Evolutionary conservation across 2,888 invertebrate genomes (phyloP).

Genomic region (Crepidodera aurea): DNA sequence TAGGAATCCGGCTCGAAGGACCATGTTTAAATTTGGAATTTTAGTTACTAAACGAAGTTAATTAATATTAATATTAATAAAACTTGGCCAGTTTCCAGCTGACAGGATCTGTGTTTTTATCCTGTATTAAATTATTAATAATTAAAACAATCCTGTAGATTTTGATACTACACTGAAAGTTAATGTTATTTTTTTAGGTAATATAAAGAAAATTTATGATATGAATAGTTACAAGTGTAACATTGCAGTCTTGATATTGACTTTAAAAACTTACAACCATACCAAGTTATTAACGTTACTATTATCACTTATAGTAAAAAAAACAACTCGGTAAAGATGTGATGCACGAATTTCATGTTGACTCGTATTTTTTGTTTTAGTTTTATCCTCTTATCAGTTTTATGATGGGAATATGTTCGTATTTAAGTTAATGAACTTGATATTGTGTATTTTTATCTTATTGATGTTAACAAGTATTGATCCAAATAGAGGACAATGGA

Average conservation of each 20-base stretch:
- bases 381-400: constrained; percentile 30
- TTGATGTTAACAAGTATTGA: constrained; percentile 30
- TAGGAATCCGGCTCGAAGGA: too few relatives aligned
- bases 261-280: not conserved
- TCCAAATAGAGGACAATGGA: constrained; percentile 12
- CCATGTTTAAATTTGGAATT: too few relatives aligned
- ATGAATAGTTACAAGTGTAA: too few relatives aligned
- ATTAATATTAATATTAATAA: too few relatives aligned
- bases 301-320: not conserved
- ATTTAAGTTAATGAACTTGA: constrained; percentile 10
- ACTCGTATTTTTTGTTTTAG: constrained; percentile 17
- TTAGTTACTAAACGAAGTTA: too few relatives aligned
- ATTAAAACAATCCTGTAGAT: too few relatives aligned
- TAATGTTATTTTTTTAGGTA: too few relatives aligned
- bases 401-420: constrained; percentile 29
- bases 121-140: too few relatives aligned
- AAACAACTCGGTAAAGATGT: not conserved
- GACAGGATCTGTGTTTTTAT: too few relatives aligned
- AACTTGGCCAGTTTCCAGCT: too few relatives aligned
- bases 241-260: not conserved
- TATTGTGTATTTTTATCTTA: constrained; percentile 23
- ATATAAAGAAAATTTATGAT: too few relatives aligned
- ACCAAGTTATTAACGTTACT: not conserved
- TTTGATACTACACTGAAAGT: too few relatives aligned
- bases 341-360: constrained; percentile 16